Evolutionary conservation across 2,113 vertebrate genomes (phyloP), one percentile per base, ranked within the genome.

Genomic region (Tachysurus fulvidraco): DNA sequence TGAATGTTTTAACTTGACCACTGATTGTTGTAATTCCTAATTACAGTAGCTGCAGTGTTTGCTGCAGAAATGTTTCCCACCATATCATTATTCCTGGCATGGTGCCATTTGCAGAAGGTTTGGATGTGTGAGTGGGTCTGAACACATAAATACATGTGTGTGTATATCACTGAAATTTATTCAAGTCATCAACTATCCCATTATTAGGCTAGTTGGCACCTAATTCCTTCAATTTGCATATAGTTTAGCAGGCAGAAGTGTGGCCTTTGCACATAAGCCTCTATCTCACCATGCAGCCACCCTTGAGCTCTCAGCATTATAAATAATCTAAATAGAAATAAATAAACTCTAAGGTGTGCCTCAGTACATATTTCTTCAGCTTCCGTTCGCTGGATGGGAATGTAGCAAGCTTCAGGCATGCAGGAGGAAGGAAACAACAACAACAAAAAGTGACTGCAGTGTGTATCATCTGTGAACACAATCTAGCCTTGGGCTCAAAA

Each of bases 191-290:
- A 91, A 89, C 89, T 85, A 84, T 85, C 60, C 88, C 89, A 92
- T 93, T 93, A 91, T 92, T 79, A 91, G 73, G 84, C 86, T 88
- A 84, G 89, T 85, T 88, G 90, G 86, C 86, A 90, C 84, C 90
- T 89, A 89, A 92, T 91, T 88, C 86, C 86, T 80, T 88, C 89
- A 90, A 92, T 94, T 93, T 93, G 86, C 91, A 91, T 88, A 41
- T 79, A 88, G 92, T 92, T 92, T 92, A 90, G 25, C 2, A 90
- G 90, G 85, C 59, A 77, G 85, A 73, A 87, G 77, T 28, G 23
- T 21, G 55, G 60, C 71, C 65, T 76, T 65, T 41, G 57, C 83
- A 46, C 64, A 50, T 28, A 89, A 82, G 62, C 46, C 52, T 65
- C 88, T 93, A 93, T 94, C 92, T 91, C 87, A 54, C 71, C 85